These are phyloP conservation scores for Piaya cayana DNA, from an alignment of 2,113 vertebrate species.

Conservation along the genomic window DNA sequence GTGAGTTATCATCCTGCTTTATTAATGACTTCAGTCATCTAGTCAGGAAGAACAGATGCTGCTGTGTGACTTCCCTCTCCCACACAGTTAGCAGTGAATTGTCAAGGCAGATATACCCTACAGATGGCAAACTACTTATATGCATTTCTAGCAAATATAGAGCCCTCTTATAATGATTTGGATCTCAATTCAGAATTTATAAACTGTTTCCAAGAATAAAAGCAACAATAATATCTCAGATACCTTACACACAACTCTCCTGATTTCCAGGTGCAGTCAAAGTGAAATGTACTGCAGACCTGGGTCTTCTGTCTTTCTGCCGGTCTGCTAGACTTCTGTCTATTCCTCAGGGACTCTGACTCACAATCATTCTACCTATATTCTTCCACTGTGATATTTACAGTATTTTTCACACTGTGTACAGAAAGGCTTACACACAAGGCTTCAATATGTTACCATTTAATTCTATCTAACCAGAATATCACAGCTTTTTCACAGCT, in stretches of 20 bases:
- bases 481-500: background rate
- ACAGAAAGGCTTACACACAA: background rate
- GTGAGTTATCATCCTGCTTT: background rate
- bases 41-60: slow-evolving; percentile 41
- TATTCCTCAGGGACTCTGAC: background rate
- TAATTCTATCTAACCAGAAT: background rate
- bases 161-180: background rate
- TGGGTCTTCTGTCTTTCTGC: background rate
- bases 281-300: background rate
- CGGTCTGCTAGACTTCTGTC: background rate
- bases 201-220: background rate
- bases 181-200: background rate
- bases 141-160: background rate
- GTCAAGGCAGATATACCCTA: background rate
- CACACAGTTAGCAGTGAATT: background rate
- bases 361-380: background rate
- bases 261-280: background rate
- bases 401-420: background rate
- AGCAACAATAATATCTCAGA: background rate
- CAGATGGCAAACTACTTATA: background rate
- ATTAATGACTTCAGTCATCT: background rate
- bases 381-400: background rate
- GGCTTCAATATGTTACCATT: background rate
- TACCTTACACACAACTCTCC: background rate
- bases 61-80: background rate